phyloP scores from a whole-genome alignment of 2,797 vertebrate species.

The Urophycis tenuis region DNA sequence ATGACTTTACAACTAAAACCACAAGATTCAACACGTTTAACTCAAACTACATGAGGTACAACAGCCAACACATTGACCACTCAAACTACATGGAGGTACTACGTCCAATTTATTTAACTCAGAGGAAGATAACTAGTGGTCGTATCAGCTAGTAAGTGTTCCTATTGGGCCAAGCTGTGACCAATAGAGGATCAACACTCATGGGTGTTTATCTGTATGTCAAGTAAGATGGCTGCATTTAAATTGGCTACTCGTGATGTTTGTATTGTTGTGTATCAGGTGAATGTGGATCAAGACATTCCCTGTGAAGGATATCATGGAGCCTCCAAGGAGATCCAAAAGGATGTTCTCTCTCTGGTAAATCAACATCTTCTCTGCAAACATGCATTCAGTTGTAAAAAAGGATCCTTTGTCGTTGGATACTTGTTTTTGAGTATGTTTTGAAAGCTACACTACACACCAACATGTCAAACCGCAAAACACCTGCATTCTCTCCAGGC shows the following conservation, averaged over 20 bases:
- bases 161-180: not conserved
- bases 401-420: no score
- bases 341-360: constrained; percentile 43
- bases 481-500: constrained; percentile 33
- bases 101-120: not conserved
- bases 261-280: constrained; percentile 32
- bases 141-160: not conserved
- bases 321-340: constrained; percentile 21
- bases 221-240: not conserved
- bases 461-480: not conserved
- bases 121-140: not conserved
- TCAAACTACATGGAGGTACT: not conserved
- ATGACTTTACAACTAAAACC: not conserved
- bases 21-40: not conserved
- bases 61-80: no score
- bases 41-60: not conserved
- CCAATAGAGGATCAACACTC: not conserved
- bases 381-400: not conserved
- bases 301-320: constrained; percentile 35
- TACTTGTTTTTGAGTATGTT: not conserved
- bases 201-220: not conserved
- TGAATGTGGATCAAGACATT: constrained; percentile 44
- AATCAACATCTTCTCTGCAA: not conserved
- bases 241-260: not conserved
- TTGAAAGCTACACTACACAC: not conserved